Percentiles rank a stretch among this genome's conserved stretches.
Conservation (phyloP, 2,888 invertebrate genomes). For the Sycophila texana region DNA sequence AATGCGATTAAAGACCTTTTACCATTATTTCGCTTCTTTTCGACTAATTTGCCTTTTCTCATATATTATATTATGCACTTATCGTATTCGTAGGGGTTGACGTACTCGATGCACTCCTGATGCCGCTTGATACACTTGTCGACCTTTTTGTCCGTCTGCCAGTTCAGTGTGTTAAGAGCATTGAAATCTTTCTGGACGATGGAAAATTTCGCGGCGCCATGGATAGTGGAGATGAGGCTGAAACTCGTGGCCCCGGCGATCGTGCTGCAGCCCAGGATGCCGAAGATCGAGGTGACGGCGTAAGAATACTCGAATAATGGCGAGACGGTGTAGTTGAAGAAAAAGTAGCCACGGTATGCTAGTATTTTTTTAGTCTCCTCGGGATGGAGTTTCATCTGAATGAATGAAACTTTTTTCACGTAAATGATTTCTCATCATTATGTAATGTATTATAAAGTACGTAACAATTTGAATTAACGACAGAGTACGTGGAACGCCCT, state of each 20-base stretch:
- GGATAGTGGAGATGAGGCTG: conserved; percentile 65
- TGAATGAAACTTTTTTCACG: neutral
- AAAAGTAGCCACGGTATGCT: conserved; percentile 66
- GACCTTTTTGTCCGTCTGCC: conserved; percentile 47
- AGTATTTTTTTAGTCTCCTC: conserved; percentile 52
- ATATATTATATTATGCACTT: neutral
- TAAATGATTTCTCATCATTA: neutral
- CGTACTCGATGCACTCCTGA: conserved; percentile 67
- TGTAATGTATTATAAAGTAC: neutral
- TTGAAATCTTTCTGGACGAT: conserved; percentile 63
- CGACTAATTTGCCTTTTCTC: no score
- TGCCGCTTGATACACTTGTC: conserved; percentile 65
- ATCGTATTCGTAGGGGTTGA: neutral
- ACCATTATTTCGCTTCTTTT: neutral
- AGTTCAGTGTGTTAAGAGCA: conserved; percentile 57
- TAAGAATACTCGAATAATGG: conserved; percentile 63
- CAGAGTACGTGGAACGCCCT: neutral
- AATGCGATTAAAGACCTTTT: neutral
- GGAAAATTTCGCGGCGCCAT: conserved; percentile 68
- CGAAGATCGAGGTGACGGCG: conserved; percentile 59
- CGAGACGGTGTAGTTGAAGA: conserved; percentile 61
- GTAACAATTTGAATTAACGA: neutral
- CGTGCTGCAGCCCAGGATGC: conserved; percentile 59
- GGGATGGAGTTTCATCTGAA: neutral
- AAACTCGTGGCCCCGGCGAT: conserved; percentile 66